Conservation (phyloP, 2,797 vertebrate genomes). For the Pseudochromis fuscus region DNA sequence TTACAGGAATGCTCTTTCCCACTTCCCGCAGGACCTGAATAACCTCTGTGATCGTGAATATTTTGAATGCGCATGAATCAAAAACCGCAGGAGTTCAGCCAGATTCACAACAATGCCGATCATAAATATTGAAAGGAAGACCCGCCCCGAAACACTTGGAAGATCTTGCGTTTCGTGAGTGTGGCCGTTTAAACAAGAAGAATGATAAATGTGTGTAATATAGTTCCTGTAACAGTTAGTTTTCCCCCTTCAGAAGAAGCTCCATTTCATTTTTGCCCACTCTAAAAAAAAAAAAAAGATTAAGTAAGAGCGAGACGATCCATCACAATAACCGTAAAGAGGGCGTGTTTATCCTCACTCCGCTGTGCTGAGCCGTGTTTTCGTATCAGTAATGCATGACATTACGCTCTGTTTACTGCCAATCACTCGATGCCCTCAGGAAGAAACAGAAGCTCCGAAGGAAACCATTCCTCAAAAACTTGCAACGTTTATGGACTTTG, state of each 20-base stretch:
- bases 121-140: slow-evolving; percentile 47
- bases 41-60: slow-evolving; percentile 26
- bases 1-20: slow-evolving; percentile 50
- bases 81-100: slow-evolving; percentile 53
- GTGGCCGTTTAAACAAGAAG: neutral
- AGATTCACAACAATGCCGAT: slow-evolving; percentile 54
- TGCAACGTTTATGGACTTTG: slow-evolving; percentile 36
- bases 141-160: slow-evolving; percentile 35
- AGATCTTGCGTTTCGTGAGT: slow-evolving; percentile 2
- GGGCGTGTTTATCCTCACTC: slow-evolving; percentile 7
- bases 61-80: slow-evolving; percentile 28
- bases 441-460: slow-evolving; percentile 41
- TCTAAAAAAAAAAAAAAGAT: slow-evolving; percentile 8
- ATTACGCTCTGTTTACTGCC: slow-evolving; percentile 39
- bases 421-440: slow-evolving; percentile 38
- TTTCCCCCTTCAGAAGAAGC: slow-evolving; percentile 7
- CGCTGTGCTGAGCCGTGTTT: slow-evolving; percentile 45
- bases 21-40: slow-evolving; percentile 31
- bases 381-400: slow-evolving; percentile 50
- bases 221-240: slow-evolving; percentile 1
- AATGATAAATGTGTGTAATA: slow-evolving; percentile 14
- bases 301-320: slow-evolving; percentile 1
- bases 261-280: neutral
- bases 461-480: slow-evolving; percentile 42
- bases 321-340: slow-evolving; percentile 37